phyloP scores from a whole-genome alignment of 2,797 vertebrate species.

The Sylvilagus floridanus region DNA sequence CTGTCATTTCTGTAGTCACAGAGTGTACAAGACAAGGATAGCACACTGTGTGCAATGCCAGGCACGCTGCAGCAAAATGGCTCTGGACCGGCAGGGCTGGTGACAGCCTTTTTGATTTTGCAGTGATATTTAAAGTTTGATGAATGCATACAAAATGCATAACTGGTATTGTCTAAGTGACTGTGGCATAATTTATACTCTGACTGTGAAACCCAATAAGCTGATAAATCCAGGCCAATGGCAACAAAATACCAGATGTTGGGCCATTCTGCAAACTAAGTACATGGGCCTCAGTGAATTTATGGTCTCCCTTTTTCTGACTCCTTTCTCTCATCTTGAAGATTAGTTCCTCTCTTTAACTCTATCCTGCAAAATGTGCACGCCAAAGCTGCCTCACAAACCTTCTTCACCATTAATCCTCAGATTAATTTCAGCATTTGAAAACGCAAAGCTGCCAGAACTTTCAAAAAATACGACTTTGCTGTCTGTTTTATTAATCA shows the following conservation, averaged over 20 bases:
- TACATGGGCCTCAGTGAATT: constrained; percentile 18
- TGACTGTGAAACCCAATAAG: constrained; percentile 33
- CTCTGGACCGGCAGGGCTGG: not conserved
- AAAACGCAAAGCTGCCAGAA: constrained; percentile 69
- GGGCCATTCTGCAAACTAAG: constrained; percentile 19
- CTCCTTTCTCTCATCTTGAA: not conserved
- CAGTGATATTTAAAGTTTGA: constrained; percentile 25
- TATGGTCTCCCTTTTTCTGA: constrained; percentile 25
- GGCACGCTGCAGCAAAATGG: not conserved
- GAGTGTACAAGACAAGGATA: not conserved
- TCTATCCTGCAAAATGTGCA: constrained; percentile 33
- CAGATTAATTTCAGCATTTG: constrained; percentile 62
- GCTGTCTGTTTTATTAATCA: constrained; percentile 69
- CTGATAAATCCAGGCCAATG: constrained; percentile 62
- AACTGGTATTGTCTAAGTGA: constrained; percentile 34
- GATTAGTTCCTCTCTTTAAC: constrained; percentile 61
- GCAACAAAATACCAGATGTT: constrained; percentile 40
- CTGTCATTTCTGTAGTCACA: not conserved
- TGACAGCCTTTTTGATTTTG: not conserved
- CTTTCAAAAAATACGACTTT: not conserved
- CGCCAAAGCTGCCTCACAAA: constrained; percentile 16
- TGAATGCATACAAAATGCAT: constrained; percentile 37
- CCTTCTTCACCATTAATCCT: constrained; percentile 64
- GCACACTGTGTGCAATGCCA: rapidly evolving
- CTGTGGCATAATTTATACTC: constrained; percentile 53